phyloP scores from a whole-genome alignment of 2,797 vertebrate species.

The Lates japonicus region DNA sequence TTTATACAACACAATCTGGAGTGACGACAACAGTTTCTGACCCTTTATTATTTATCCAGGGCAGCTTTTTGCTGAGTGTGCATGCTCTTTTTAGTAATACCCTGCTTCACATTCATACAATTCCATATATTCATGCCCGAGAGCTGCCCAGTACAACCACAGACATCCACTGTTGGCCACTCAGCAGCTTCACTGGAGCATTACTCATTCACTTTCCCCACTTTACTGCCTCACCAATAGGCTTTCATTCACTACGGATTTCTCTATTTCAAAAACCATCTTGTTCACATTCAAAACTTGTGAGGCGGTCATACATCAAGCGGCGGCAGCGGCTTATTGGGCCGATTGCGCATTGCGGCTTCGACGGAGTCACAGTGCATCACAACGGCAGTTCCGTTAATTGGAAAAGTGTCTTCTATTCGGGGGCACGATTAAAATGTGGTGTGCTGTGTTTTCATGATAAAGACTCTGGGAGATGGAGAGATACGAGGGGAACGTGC shows the following conservation, averaged over 20 bases:
- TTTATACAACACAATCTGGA: slow-evolving; percentile 48
- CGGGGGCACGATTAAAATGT: slow-evolving; percentile 85
- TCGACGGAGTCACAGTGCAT: slow-evolving; percentile 62
- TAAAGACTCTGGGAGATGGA: slow-evolving; percentile 81
- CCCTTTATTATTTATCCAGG: slow-evolving; percentile 59
- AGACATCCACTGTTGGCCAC: slow-evolving; percentile 65
- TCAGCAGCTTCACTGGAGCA: slow-evolving; percentile 73
- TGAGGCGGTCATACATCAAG: slow-evolving; percentile 74
- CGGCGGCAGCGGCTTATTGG: slow-evolving; percentile 49
- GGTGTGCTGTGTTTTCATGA: slow-evolving; percentile 79
- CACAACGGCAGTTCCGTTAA: slow-evolving; percentile 76
- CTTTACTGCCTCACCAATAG: slow-evolving; percentile 51
- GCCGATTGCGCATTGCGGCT: slow-evolving; percentile 73
- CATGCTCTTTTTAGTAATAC: slow-evolving; percentile 42
- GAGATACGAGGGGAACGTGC: slow-evolving; percentile 65
- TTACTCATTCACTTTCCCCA: slow-evolving; percentile 68
- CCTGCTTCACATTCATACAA: slow-evolving; percentile 70
- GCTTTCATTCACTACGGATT: slow-evolving; percentile 54
- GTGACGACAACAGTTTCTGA: slow-evolving; percentile 55
- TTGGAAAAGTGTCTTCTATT: slow-evolving; percentile 86
- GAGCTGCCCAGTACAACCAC: slow-evolving; percentile 49
- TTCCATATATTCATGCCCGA: slow-evolving; percentile 56
- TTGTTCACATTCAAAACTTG: slow-evolving; percentile 74
- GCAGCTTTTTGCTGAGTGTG: slow-evolving; percentile 64
- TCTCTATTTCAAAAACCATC: slow-evolving; percentile 70